Evolutionary conservation across 2,797 vertebrate genomes (phyloP), one percentile per base, ranked within the genome.

Genomic region (Poecile montanus): DNA sequence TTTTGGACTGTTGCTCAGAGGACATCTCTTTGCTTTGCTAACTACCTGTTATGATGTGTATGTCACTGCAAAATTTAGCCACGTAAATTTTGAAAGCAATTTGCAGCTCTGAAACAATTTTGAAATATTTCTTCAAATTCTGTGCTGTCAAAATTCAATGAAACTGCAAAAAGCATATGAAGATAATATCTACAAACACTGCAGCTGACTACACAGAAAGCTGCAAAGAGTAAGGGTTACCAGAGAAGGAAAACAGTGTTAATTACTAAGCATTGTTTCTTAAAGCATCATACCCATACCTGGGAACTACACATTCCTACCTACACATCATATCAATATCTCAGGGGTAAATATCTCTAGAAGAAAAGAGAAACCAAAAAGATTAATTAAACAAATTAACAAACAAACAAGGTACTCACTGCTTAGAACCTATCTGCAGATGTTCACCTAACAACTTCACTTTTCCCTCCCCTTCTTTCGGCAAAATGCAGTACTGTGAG

Each of bases 401-500:
- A 27, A 40, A 30, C 40, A 47, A 56, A 26, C 14, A 68, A 29
- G 26, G 44, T 58, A 70, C 21, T 81, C 22, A 29, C 87, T 80
- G 79, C 30, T 78, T 56, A 88, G 71, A 89, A 91, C 66, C 84
- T 94, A 82, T 70, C 87, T 97, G 53, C 79, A 93, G 79, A 88
- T 85, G 47, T 89, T 89, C 66, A 96, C 75, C 88, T 93, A 94
- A 94, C 90, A 96, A 95, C 79, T 91, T 91, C 86, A 94, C 72
- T 92, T 90, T 40, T 57, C 87, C 82, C 54, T 77, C 78, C 88
- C 82, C 66, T 93, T 48, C 65, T 92, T 95, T 96, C 88, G 91
- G 96, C 85, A 92, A 95, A 98, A 93, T 53, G 68, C 60, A 87
- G 56, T 62, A 93, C 96, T 92, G 96, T 45, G 65, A 97, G 67